These are phyloP conservation scores for Rhorus exstirpatorius DNA, from an alignment of 2,888 invertebrate genomes.

Conservation along the genomic window DNA sequence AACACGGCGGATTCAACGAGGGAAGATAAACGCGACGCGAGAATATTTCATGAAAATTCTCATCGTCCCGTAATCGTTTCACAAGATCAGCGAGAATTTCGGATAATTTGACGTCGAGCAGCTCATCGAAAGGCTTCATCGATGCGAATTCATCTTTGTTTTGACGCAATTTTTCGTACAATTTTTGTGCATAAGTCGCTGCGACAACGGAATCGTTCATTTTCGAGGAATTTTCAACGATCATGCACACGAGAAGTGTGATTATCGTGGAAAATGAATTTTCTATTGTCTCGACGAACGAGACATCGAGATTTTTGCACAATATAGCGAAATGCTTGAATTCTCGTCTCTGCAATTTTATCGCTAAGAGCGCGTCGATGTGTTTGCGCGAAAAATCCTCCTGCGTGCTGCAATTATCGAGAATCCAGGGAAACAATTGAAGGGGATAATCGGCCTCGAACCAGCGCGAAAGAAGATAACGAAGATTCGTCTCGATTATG, in stretches of 20 bases:
- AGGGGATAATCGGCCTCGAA: constrained; percentile 84
- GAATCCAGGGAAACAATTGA: constrained; percentile 85
- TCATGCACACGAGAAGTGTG: constrained; percentile 75
- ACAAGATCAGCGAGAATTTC: constrained; percentile 80
- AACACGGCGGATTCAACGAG: constrained; percentile 85
- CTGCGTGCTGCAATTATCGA: constrained; percentile 84
- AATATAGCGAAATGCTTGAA: constrained; percentile 77
- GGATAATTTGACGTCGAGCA: constrained; percentile 82
- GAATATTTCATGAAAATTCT: constrained; percentile 86
- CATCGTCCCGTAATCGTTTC: constrained; percentile 83
- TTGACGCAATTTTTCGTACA: constrained; percentile 76
- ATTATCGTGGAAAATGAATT: constrained; percentile 78
- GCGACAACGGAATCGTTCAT: constrained; percentile 60
- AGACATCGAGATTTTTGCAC: constrained; percentile 76
- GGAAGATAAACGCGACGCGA: constrained; percentile 82
- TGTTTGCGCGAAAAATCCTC: constrained; percentile 85
- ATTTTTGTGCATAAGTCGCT: constrained; percentile 73
- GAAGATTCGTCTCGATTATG: constrained; percentile 85
- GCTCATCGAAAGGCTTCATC: constrained; percentile 75
- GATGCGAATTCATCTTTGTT: constrained; percentile 77
- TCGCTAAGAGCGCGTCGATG: constrained; percentile 84
- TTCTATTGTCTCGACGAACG: constrained; percentile 80
- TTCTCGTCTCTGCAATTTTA: constrained; percentile 84
- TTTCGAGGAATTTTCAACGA: constrained; percentile 72
- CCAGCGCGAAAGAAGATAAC: constrained; percentile 87